Percentiles rank a stretch among this genome's conserved stretches.
Conservation (phyloP, 2,113 vertebrate genomes). For the Phaethornis superciliosus region DNA sequence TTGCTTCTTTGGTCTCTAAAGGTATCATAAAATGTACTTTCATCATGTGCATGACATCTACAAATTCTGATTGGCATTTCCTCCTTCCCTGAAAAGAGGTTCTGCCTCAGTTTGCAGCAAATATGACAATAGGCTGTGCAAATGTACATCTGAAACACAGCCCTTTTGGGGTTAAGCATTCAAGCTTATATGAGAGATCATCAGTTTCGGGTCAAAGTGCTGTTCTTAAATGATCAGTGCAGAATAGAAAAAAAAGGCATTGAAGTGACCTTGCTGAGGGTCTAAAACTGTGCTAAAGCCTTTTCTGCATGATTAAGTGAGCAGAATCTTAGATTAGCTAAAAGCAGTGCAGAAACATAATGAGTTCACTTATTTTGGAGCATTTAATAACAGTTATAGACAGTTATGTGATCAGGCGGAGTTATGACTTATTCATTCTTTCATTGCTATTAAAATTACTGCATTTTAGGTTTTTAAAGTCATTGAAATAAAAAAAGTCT, state of each 20-base stretch:
- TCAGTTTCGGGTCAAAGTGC: constrained; percentile 81
- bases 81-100: constrained; percentile 54
- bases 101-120: constrained; percentile 71
- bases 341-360: constrained; percentile 87
- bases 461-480: constrained; percentile 88
- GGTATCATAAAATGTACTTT: constrained; percentile 58
- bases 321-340: constrained; percentile 86
- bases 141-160: constrained; percentile 72
- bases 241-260: constrained; percentile 75
- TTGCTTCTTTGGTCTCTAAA: constrained; percentile 1
- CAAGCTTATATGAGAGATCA: constrained; percentile 77
- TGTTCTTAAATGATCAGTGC: constrained; percentile 80
- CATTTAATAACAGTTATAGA: constrained; percentile 91
- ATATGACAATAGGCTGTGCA: constrained; percentile 73
- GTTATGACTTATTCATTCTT: constrained; percentile 89
- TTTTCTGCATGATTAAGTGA: constrained; percentile 87
- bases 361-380: constrained; percentile 87
- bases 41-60: constrained; percentile 12
- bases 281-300: constrained; percentile 81
- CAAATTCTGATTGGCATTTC: constrained; percentile 72
- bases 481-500: constrained; percentile 89
- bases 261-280: constrained; percentile 83
- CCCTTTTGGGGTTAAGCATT: constrained; percentile 73
- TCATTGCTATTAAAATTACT: constrained; percentile 89
- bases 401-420: constrained; percentile 89